Conservation (phyloP, 2,113 vertebrate species). For the Geococcyx californianus region DNA sequence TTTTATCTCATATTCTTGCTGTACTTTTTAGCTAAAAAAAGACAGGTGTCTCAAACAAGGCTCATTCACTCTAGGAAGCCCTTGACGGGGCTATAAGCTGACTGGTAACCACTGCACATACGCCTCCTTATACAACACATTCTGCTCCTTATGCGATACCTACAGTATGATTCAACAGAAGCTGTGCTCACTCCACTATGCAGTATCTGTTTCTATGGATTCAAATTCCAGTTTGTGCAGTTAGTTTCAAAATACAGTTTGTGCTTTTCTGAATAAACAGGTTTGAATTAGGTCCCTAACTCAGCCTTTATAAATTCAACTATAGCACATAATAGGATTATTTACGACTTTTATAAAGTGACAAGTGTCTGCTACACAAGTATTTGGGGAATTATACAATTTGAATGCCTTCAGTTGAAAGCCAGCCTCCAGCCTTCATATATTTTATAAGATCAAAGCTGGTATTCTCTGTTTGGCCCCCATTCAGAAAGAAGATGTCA, state of each 20-base stretch:
- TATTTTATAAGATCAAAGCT: constrained; percentile 54
- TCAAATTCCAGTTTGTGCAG: not conserved
- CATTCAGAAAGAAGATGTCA: constrained; percentile 26
- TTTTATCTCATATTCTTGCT: not conserved
- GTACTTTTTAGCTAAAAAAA: not conserved
- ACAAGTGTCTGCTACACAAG: constrained; percentile 29
- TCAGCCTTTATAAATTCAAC: constrained; percentile 37
- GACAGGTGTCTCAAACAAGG: not conserved
- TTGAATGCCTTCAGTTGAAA: constrained; percentile 17
- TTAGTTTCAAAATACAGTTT: constrained; percentile 2
- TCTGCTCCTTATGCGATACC: not conserved
- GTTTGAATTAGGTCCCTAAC: constrained; percentile 24
- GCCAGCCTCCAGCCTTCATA: constrained; percentile 17
- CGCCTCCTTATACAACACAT: not conserved
- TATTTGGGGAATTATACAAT: constrained; percentile 28
- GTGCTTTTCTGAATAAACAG: constrained; percentile 41
- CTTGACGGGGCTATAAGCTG: not conserved
- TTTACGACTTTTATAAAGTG: constrained; percentile 32
- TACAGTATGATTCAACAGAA: not conserved
- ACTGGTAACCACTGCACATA: not conserved
- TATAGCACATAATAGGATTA: constrained; percentile 49
- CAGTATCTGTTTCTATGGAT: constrained; percentile 26
- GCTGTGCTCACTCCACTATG: not conserved
- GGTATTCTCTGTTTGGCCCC: constrained; percentile 20
- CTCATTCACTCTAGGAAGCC: not conserved